Percentiles rank a stretch among this genome's conserved stretches.
phyloP scores from a whole-genome alignment of 2,797 vertebrate species.

The Oreonectes daqikongensis region DNA sequence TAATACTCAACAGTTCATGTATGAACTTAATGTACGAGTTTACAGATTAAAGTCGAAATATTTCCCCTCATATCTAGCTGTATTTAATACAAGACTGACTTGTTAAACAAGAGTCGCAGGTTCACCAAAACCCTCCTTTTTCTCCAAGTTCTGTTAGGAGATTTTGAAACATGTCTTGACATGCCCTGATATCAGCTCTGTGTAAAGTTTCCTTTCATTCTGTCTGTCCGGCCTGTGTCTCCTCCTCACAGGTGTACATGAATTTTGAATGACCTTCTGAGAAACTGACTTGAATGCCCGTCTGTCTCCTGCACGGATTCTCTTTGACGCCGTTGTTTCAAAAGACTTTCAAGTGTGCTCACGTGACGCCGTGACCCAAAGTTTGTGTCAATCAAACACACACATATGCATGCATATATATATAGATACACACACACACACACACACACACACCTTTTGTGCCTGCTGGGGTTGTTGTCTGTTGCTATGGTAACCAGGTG shows the following conservation, averaged over 20 bases:
- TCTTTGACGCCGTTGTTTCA: constrained; percentile 29
- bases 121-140: constrained; percentile 22
- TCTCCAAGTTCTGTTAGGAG: constrained; percentile 31
- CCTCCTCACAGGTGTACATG: constrained; percentile 29
- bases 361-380: constrained; percentile 7
- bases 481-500: constrained; percentile 57
- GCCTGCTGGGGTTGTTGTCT: constrained; percentile 51
- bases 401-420: neutral
- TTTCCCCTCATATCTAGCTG: neutral
- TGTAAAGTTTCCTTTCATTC: constrained; percentile 27
- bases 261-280: constrained; percentile 39
- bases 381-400: constrained; percentile 4
- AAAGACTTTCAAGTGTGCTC: neutral
- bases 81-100: constrained; percentile 41
- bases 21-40: neutral
- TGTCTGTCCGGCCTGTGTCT: constrained; percentile 31
- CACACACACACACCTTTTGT: constrained; percentile 25
- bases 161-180: constrained; percentile 63
- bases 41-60: constrained; percentile 30
- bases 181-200: constrained; percentile 52
- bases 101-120: constrained; percentile 44
- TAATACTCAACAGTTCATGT: too few species aligned
- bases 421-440: too few species aligned
- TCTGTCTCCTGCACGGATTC: constrained; percentile 5
- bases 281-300: constrained; percentile 23